Percentiles rank a stretch among this genome's conserved stretches.
Evolutionary conservation across 64 coral and sea anemone species (phyloP).

Genomic region (Astreopora myriophthalma): DNA sequence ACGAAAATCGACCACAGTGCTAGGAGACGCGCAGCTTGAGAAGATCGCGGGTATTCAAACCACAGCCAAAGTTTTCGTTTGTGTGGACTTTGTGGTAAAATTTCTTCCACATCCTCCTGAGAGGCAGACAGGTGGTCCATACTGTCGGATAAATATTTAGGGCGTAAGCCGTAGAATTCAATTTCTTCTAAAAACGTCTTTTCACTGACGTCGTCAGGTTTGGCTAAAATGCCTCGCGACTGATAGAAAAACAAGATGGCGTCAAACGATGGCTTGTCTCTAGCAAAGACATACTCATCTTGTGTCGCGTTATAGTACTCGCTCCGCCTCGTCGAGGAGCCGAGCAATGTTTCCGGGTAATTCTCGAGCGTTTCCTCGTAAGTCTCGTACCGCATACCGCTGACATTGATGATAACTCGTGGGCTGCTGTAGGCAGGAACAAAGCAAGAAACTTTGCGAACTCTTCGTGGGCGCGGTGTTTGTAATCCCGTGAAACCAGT

Average conservation of each 20-base stretch:
- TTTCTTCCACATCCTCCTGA: constrained; percentile 23
- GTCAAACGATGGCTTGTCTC: constrained; percentile 82
- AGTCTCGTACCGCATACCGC: constrained; percentile 88
- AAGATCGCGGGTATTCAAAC: constrained; percentile 87
- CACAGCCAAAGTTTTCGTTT: constrained; percentile 84
- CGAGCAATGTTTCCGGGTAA: constrained; percentile 91
- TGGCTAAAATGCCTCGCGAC: constrained; percentile 82
- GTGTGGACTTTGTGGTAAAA: constrained; percentile 19
- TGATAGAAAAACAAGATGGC: constrained; percentile 96
- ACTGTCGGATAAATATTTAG: not conserved
- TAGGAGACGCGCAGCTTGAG: constrained; percentile 43
- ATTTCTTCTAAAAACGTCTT: constrained; percentile 83
- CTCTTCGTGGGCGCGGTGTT: constrained; percentile 7
- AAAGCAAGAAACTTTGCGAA: not conserved
- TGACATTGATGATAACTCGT: constrained; percentile 86
- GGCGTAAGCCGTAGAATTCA: constrained; percentile 69
- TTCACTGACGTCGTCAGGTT: constrained; percentile 78
- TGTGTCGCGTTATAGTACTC: constrained; percentile 62
- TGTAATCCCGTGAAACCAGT: not conserved
- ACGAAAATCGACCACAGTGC: constrained; percentile 76
- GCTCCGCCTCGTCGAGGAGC: constrained; percentile 57
- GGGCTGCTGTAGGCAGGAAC: constrained; percentile 40
- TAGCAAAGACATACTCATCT: constrained; percentile 82
- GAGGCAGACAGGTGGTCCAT: not conserved
- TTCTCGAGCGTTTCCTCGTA: constrained; percentile 86